These are phyloP conservation scores for Anastrepha obliqua DNA, from an alignment of 1,140 invertebrate species.

Conservation along the genomic window DNA sequence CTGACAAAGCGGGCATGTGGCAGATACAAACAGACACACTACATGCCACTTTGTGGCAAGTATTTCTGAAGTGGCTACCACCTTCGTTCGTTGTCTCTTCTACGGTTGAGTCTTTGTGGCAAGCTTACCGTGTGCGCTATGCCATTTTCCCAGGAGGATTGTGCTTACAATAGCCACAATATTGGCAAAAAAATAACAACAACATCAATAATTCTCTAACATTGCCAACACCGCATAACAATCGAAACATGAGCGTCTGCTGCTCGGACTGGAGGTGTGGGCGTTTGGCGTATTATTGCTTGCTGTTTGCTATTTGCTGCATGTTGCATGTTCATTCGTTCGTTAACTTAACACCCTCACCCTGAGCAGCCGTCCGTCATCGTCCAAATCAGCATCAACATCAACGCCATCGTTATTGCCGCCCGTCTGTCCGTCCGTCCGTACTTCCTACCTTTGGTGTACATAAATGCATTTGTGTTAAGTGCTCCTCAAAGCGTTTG, in stretches of 20 bases:
- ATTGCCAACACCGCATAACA: constrained; percentile 22
- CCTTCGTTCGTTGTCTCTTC: neutral
- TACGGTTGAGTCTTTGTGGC: constrained; percentile 21
- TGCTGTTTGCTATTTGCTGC: neutral
- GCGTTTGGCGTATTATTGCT: neutral
- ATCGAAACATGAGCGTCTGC: neutral
- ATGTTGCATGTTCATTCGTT: constrained; percentile 4
- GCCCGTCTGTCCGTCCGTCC: neutral
- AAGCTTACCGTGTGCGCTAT: neutral
- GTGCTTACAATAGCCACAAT: neutral
- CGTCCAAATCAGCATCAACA: neutral
- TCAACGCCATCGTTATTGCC: neutral
- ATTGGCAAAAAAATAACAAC: constrained; percentile 2
- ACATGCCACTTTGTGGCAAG: constrained; percentile 14
- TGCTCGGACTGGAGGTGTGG: neutral
- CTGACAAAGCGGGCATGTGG: constrained; percentile 5
- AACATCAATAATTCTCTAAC: neutral
- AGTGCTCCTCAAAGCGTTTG: constrained; percentile 32
- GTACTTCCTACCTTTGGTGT: neutral
- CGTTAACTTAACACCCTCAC: neutral
- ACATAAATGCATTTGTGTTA: constrained; percentile 37
- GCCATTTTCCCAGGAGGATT: constrained; percentile 47
- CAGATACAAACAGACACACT: neutral
- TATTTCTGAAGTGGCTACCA: neutral
- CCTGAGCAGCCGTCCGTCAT: neutral